Conservation (phyloP, 2,888 invertebrate genomes). For the Phengaris arion region DNA sequence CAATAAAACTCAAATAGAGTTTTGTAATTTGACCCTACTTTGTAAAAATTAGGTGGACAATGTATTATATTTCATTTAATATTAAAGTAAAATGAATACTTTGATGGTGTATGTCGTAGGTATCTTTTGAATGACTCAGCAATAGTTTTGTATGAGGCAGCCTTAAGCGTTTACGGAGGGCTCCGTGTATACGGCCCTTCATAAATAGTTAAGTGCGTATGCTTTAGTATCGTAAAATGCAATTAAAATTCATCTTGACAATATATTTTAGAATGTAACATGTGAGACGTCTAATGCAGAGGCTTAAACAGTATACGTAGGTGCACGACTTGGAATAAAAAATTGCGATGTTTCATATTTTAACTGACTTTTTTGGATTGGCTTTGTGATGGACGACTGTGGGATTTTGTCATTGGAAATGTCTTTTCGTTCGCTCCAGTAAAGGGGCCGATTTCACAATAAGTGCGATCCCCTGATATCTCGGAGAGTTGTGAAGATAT, state of each 20-base stretch:
- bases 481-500: too few species aligned
- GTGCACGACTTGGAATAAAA: too few species aligned
- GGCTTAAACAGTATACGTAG: background rate
- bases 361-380: too few species aligned
- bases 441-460: too few species aligned
- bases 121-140: constrained; percentile 50
- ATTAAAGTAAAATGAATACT: constrained; percentile 5
- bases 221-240: constrained; percentile 73
- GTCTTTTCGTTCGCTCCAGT: too few species aligned
- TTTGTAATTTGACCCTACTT: too few species aligned
- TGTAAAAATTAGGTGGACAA: background rate
- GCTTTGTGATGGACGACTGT: too few species aligned
- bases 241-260: constrained; percentile 65
- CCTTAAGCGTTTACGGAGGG: constrained; percentile 62
- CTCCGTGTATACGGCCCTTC: constrained; percentile 58
- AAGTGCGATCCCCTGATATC: too few species aligned
- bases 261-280: background rate
- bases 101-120: constrained; percentile 41
- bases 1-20: too few species aligned
- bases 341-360: too few species aligned
- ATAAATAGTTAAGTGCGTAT: constrained; percentile 65
- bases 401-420: too few species aligned
- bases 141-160: constrained; percentile 62
- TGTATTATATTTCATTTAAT: constrained; percentile 1
- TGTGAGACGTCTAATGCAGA: background rate